A percentile compares a stretch with the other conserved stretches of the same genome.
phyloP scores from a whole-genome alignment of 2,888 invertebrate species.

The Itoplectis maculator region DNA sequence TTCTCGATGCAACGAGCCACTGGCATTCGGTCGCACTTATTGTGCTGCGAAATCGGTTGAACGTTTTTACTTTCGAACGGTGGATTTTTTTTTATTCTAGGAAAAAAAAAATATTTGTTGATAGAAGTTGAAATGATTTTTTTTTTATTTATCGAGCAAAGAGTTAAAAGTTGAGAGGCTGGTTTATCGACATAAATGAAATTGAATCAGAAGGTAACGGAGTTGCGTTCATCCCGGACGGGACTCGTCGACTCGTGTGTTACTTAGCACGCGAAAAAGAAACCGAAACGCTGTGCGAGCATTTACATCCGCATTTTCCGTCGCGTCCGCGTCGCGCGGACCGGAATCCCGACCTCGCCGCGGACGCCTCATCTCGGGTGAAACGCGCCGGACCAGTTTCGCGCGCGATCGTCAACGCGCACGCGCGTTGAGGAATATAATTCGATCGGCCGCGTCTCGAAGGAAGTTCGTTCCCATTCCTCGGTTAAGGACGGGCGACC shows the following conservation, averaged over 20 bases:
- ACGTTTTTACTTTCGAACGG: neutral
- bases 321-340: neutral
- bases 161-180: too few species aligned
- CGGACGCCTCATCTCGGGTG: constrained; percentile 44
- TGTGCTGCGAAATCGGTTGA: neutral
- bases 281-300: neutral
- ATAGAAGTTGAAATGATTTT: too few species aligned
- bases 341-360: neutral
- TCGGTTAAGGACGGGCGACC: constrained; percentile 35
- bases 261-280: neutral
- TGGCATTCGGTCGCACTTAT: neutral
- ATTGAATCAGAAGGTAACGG: neutral
- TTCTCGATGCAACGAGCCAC: neutral
- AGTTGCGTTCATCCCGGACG: neutral
- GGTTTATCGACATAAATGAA: neutral
- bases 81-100: too few species aligned
- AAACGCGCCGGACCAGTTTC: constrained; percentile 63
- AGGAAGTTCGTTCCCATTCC: constrained; percentile 67
- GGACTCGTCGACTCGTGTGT: neutral
- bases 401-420: constrained; percentile 6
- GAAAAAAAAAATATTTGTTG: too few species aligned
- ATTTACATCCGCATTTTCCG: constrained; percentile 53
- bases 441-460: constrained; percentile 18
- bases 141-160: too few species aligned
- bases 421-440: constrained; percentile 17